These are phyloP conservation scores for Oryctes rhinoceros DNA, from an alignment of 1,140 invertebrate genomes.

Conservation along the genomic window DNA sequence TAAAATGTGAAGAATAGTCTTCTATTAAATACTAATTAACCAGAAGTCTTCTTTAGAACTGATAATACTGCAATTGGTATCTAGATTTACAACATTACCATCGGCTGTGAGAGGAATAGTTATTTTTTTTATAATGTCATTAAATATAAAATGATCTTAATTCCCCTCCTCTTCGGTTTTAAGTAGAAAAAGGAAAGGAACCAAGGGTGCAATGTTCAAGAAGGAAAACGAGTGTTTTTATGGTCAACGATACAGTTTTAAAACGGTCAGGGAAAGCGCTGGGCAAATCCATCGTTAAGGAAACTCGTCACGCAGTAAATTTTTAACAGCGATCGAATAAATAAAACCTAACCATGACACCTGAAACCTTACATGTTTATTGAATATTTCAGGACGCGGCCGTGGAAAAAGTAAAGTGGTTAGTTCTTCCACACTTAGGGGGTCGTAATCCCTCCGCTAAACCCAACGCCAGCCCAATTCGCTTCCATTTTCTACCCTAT, in stretches of 20 bases:
- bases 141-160: not conserved
- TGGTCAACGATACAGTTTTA: not conserved
- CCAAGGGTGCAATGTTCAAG: not conserved
- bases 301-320: conserved; percentile 10
- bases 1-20: too few relatives aligned
- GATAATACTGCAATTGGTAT: too few relatives aligned
- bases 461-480: too few relatives aligned
- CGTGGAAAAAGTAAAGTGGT: not conserved
- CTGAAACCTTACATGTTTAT: conserved; percentile 9
- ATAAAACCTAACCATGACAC: conserved; percentile 10
- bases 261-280: not conserved
- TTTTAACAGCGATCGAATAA: conserved; percentile 9
- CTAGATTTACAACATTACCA: too few relatives aligned
- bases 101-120: too few relatives aligned
- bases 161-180: too few relatives aligned
- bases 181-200: not conserved
- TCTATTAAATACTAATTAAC: too few relatives aligned
- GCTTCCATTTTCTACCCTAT: too few relatives aligned
- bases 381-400: not conserved
- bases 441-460: too few relatives aligned
- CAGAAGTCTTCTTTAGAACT: too few relatives aligned
- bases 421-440: not conserved
- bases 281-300: not conserved
- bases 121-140: not conserved
- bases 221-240: not conserved